Percentiles rank a stretch among this genome's conserved stretches.
Evolutionary conservation across 1,140 invertebrate species (phyloP).

Genomic region (Mycetomoellerius zeteki): DNA sequence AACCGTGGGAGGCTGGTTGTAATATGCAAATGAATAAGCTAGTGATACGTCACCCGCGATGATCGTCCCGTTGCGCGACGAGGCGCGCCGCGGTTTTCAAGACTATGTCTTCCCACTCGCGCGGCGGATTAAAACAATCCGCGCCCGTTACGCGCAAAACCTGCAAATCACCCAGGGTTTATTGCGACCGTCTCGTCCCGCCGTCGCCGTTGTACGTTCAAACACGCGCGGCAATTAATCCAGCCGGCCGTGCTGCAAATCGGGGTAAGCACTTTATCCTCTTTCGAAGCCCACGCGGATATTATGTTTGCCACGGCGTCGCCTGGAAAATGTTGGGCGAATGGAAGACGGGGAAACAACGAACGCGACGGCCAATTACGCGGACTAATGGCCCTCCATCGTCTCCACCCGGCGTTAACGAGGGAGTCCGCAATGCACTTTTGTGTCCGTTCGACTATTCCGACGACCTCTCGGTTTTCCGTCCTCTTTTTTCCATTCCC

Average conservation of each 20-base stretch:
- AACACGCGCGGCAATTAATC: constrained; percentile 57
- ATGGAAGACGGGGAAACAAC: constrained; percentile 50
- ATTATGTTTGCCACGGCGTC: constrained; percentile 60
- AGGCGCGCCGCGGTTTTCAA: constrained; percentile 42
- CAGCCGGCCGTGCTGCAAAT: constrained; percentile 20
- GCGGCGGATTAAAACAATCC: constrained; percentile 57
- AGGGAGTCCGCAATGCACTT: constrained; percentile 54
- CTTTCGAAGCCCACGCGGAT: constrained; percentile 63
- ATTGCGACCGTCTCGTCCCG: constrained; percentile 1
- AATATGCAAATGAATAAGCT: constrained; percentile 62
- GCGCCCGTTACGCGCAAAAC: constrained; percentile 10
- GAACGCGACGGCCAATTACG: constrained; percentile 61
- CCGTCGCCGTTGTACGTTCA: constrained; percentile 11
- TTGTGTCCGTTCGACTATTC: constrained; percentile 51
- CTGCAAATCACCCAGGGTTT: constrained; percentile 64
- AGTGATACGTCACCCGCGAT: constrained; percentile 52
- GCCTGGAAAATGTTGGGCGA: constrained; percentile 58
- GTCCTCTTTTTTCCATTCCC: constrained; percentile 12
- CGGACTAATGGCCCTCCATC: constrained; percentile 58
- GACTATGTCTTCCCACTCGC: constrained; percentile 42
- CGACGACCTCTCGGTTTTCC: constrained; percentile 39
- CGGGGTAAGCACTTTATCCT: constrained; percentile 63
- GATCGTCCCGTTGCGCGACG: constrained; percentile 44
- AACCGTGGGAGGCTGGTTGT: constrained; percentile 52
- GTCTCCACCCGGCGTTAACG: constrained; percentile 55